Conservation (phyloP, 2,888 invertebrate genomes). For the Nematopogon swammerdamellus region DNA sequence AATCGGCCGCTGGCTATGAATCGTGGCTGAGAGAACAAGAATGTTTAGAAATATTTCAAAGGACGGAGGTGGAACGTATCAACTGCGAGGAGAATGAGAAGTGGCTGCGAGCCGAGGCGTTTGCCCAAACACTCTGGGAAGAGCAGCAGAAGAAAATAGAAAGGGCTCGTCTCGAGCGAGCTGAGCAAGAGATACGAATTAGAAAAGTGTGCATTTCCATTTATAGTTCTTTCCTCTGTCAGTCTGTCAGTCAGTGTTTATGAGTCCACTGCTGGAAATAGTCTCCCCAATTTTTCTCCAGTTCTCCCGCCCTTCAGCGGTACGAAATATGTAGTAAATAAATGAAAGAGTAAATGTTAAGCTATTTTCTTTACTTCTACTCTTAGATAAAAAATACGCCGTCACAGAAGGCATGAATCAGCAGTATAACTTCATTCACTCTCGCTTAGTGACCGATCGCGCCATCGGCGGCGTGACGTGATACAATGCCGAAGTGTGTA, state of each 20-base stretch:
- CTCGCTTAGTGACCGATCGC: no score
- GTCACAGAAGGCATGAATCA: no score
- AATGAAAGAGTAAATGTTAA: no score
- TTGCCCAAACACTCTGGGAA: constrained; percentile 62
- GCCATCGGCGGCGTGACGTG: no score
- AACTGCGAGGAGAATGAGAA: constrained; percentile 56
- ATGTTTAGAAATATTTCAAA: constrained; percentile 45
- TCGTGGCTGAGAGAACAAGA: constrained; percentile 52
- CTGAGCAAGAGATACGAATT: constrained; percentile 46
- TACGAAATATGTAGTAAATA: no score
- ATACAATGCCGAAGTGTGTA: no score
- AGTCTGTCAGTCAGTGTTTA: neutral
- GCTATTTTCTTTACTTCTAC: no score
- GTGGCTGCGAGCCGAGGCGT: constrained; percentile 66
- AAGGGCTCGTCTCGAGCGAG: constrained; percentile 51
- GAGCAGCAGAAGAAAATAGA: constrained; percentile 56
- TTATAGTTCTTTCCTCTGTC: neutral
- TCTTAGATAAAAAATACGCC: no score
- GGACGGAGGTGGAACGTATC: constrained; percentile 51
- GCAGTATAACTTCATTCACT: no score
- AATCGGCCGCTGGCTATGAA: constrained; percentile 45
- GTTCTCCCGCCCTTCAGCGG: no score
- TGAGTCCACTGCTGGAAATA: no score
- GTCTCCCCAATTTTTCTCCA: no score
- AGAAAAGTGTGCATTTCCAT: neutral